Percentiles rank a stretch among this genome's conserved stretches.
Evolutionary conservation across 1,140 invertebrate genomes (phyloP).

Genomic region (Leptinotarsa defecta): DNA sequence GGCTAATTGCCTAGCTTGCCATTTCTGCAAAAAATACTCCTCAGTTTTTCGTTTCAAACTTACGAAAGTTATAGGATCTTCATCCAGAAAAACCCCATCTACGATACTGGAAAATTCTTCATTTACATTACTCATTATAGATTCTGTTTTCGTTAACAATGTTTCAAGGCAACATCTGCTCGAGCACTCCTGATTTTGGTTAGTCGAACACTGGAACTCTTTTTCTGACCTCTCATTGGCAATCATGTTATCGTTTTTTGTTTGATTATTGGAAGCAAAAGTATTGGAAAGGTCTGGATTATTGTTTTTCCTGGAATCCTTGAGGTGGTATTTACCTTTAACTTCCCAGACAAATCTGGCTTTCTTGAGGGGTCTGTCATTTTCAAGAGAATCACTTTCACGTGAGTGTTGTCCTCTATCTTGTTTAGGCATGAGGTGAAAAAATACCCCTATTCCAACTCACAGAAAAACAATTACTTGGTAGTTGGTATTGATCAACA

Average conservation of each 20-base stretch:
- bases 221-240: conserved; percentile 32
- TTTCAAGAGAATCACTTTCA: conserved; percentile 46
- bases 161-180: conserved; percentile 40
- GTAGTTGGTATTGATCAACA: not conserved
- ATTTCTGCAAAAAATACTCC: conserved; percentile 63
- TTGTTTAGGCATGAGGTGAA: conserved; percentile 30
- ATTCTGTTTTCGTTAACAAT: conserved; percentile 45
- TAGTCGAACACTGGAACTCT: conserved; percentile 2
- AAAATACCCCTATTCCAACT: not conserved
- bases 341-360: conserved; percentile 68
- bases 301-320: conserved; percentile 45
- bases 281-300: not conserved
- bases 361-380: conserved; percentile 65
- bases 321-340: conserved; percentile 66
- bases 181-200: conserved; percentile 4
- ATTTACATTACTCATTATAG: conserved; percentile 41
- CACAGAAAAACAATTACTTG: not conserved
- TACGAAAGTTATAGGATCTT: conserved; percentile 44
- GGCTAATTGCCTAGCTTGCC: conserved; percentile 72
- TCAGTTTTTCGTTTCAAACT: conserved; percentile 51
- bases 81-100: conserved; percentile 42
- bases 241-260: not conserved
- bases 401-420: conserved; percentile 30
- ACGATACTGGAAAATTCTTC: conserved; percentile 41
- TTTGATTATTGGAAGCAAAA: conserved; percentile 16